phyloP scores from a whole-genome alignment of 2,797 vertebrate species.

The Gouania willdenowi region DNA sequence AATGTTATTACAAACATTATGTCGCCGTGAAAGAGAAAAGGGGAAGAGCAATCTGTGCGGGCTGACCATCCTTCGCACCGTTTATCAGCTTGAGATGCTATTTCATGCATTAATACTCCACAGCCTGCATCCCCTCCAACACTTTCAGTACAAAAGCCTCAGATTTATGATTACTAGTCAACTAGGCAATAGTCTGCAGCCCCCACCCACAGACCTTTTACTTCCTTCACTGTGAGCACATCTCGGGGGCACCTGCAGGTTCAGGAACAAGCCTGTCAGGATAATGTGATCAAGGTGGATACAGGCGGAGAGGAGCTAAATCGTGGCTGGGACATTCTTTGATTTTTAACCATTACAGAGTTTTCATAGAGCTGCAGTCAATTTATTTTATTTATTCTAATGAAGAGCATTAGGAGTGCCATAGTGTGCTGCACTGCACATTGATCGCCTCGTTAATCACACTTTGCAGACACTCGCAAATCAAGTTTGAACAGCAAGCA shows the following conservation, averaged over 20 bases:
- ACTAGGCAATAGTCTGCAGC: slow-evolving; percentile 70
- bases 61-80: slow-evolving; percentile 60
- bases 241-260: slow-evolving; percentile 64
- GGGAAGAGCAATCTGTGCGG: slow-evolving; percentile 58
- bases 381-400: slow-evolving; percentile 99
- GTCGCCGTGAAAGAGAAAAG: slow-evolving; percentile 51
- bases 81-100: slow-evolving; percentile 81
- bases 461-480: slow-evolving; percentile 99
- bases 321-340: slow-evolving; percentile 92
- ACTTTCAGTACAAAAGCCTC: slow-evolving; percentile 63
- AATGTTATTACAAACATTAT: slow-evolving; percentile 74
- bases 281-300: slow-evolving; percentile 92
- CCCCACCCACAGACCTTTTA: slow-evolving; percentile 57
- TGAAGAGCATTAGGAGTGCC: slow-evolving; percentile 99
- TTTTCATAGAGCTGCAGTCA: slow-evolving; percentile 99
- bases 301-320: slow-evolving; percentile 88
- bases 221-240: slow-evolving; percentile 32
- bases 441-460: slow-evolving; percentile 99
- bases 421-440: slow-evolving; percentile 93
- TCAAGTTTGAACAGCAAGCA: slow-evolving; percentile 99
- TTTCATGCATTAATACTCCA: slow-evolving; percentile 81
- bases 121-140: slow-evolving; percentile 57
- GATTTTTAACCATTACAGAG: slow-evolving; percentile 99
- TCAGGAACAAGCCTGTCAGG: slow-evolving; percentile 73
- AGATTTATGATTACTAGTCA: slow-evolving; percentile 76